Base-by-base conservation (phyloP, 2,113 vertebrate species). In the Canis aureus region DNA sequence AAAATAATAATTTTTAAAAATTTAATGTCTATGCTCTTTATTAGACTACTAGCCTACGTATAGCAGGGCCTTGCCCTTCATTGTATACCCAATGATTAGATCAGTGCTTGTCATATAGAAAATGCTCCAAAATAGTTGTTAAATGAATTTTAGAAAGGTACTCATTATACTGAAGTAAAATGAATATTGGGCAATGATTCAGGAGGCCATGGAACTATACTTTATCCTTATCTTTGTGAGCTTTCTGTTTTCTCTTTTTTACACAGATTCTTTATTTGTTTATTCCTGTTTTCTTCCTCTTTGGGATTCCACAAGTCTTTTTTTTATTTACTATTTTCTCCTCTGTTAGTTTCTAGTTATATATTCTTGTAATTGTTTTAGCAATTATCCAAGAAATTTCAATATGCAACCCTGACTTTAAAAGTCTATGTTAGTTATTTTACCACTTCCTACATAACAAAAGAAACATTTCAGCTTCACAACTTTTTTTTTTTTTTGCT, bases 311-410 rank as follows among this genome's bases (percentile, higher is more conserved):
- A 66, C 16, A 81, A 22, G 27, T 66, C n/a, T 49, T 79, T 66
- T 66, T 66, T 87, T 73, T 85, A 91, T n/a, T 74, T 19, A 91
- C 55, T 74, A 82, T 59, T 81, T 94, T 80, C 20, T 66, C 29
- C n/a, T 73, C 7, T 11, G 7, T 29, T 80, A 55, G 9, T 66
- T 67, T 94, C 64, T 60, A 87, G 25, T 76, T 74, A 32, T 10
- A 53, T 11, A 29, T 57, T 12, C 51, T 81, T 81, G 0, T 49
- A 35, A 25, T 64, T 94, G 78, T 89, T 88, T 69, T 93, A 62
- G 67, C 60, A 62, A 84, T 93, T 60, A 79, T 22, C 13, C 23
- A 83, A 93, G 69, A 90, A n/a, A 71, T 55, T 43, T 94, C 22
- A 64, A n/a, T 67, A 87, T 60, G 49, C 49, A 66, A 82, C 23